Conservation (phyloP, 2,888 invertebrate species). For the Sepioteuthis lessoniana region DNA sequence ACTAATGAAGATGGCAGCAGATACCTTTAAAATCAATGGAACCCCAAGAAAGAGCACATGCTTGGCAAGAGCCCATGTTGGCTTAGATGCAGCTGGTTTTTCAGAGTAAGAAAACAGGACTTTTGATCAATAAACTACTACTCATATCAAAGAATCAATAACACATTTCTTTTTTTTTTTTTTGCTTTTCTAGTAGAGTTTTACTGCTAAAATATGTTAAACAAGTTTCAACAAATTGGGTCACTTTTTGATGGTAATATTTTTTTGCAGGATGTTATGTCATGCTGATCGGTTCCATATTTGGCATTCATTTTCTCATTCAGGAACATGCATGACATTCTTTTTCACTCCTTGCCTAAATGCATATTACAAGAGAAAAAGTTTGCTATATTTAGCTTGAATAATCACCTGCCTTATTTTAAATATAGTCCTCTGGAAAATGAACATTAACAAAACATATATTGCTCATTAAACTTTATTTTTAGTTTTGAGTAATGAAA, state of each 20-base stretch:
- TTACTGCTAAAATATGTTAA: neutral
- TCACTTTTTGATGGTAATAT: neutral
- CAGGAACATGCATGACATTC: neutral
- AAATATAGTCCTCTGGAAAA: neutral
- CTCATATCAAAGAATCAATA: neutral
- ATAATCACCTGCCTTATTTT: neutral
- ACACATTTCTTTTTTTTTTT: neutral
- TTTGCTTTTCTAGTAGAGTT: neutral
- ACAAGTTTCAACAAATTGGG: neutral
- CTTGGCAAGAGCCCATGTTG: constrained; percentile 17
- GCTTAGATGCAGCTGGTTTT: constrained; percentile 33
- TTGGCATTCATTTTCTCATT: neutral
- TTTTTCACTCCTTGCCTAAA: neutral
- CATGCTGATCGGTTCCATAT: neutral
- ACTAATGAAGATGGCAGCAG: neutral
- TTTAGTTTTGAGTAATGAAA: neutral
- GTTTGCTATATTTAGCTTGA: neutral
- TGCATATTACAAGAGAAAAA: neutral
- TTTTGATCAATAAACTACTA: neutral
- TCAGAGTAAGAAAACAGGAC: neutral
- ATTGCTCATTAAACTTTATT: neutral
- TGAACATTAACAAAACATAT: neutral
- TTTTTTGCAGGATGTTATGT: constrained; percentile 1
- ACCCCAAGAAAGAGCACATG: neutral
- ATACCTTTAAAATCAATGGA: constrained; percentile 6